These are phyloP conservation scores for Ptychodera flava DNA, from an alignment of 35 echinoderm and acorn worm species.

Conservation along the genomic window DNA sequence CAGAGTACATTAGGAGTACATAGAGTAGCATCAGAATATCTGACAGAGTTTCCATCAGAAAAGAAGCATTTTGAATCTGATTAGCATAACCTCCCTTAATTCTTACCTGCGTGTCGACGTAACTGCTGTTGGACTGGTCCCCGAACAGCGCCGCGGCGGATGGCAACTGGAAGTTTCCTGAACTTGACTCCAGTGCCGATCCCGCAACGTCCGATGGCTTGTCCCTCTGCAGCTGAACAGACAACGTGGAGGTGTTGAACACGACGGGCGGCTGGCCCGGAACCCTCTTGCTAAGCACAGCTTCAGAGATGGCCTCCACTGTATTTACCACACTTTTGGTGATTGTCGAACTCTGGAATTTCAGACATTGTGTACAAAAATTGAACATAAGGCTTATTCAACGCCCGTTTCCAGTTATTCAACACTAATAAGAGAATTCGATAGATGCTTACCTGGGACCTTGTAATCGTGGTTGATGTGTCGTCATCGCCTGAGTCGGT, in stretches of 20 bases:
- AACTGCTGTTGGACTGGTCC: not conserved
- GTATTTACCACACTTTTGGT: not conserved
- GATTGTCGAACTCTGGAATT: not conserved
- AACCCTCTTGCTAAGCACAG: slow-evolving; percentile 11
- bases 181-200: not conserved
- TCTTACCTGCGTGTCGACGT: not conserved
- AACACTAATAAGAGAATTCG: too few species aligned
- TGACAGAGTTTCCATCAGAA: too few species aligned
- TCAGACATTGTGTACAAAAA: too few species aligned
- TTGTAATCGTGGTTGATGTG: not conserved
- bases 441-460: not conserved
- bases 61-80: too few species aligned
- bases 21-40: too few species aligned
- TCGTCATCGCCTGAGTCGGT: not conserved
- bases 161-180: slow-evolving; percentile 16
- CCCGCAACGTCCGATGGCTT: not conserved
- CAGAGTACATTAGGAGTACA: too few species aligned
- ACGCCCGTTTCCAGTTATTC: too few species aligned
- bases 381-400: too few species aligned
- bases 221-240: slow-evolving; percentile 12
- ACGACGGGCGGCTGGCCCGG: slow-evolving; percentile 22
- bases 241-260: slow-evolving; percentile 3
- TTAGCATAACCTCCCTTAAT: too few species aligned
- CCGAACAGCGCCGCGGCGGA: slow-evolving; percentile 6
- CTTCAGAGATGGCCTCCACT: slow-evolving; percentile 3